phyloP scores from a whole-genome alignment of 2,888 invertebrate genomes.

The Pimpla rufipes region DNA sequence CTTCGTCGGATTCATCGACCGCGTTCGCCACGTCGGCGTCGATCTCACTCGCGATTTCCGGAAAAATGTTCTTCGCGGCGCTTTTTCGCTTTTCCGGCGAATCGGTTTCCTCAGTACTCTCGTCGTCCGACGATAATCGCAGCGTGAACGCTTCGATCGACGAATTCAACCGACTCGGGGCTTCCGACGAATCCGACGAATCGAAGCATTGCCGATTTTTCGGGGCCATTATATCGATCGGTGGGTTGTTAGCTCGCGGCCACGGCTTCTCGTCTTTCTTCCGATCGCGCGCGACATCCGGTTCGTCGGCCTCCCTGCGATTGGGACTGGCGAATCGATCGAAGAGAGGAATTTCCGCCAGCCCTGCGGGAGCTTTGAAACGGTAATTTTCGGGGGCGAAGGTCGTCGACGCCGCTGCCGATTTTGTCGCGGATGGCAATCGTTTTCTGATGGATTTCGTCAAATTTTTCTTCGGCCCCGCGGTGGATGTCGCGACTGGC shows the following conservation, averaged over 20 bases:
- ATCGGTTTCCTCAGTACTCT: constrained; percentile 23
- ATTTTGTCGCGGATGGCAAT: constrained; percentile 52
- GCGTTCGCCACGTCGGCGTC: neutral
- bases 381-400: constrained; percentile 87
- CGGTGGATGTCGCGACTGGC: neutral
- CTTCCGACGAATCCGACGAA: neutral
- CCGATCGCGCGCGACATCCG: neutral
- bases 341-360: constrained; percentile 74
- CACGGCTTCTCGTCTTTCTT: constrained; percentile 8
- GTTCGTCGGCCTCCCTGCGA: neutral
- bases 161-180: neutral
- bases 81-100: neutral
- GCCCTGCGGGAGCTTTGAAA: constrained; percentile 86
- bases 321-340: constrained; percentile 64
- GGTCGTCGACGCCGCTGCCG: constrained; percentile 80
- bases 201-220: neutral
- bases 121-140: constrained; percentile 33
- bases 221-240: neutral
- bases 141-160: constrained; percentile 35
- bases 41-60: no score
- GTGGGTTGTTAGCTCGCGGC: neutral
- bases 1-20: neutral
- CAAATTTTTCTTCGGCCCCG: neutral
- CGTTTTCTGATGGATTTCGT: neutral
- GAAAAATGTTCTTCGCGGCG: neutral